Evolutionary conservation across 2,797 vertebrate genomes (phyloP), one percentile per base, ranked within the genome.

Genomic region (Malurus splendens): DNA sequence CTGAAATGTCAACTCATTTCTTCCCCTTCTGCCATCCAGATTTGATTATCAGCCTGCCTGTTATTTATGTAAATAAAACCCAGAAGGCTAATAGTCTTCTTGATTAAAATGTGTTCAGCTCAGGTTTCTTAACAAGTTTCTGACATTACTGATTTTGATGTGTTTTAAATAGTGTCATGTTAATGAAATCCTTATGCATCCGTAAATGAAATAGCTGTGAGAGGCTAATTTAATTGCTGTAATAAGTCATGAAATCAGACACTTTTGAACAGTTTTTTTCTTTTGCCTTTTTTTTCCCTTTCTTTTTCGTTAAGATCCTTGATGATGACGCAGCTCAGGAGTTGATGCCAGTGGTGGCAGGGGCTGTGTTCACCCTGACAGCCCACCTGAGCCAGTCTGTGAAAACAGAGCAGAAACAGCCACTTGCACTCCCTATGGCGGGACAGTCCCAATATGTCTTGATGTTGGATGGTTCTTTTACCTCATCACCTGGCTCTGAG

Each of bases 311-410:
- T 78, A 90, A 99, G 99, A 98, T 99, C 27, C 97, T 99, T 44
- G 98, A 98, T 67, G 99, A 99, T 32, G 98, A 99, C 62, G 98
- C 98, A 42, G 98, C 99, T 9, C 98, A 98, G 66, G 99, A 99
- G 86, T 84, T 99, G 93, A 99, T 99, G 99, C 98, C 99, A 0
- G 98, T 99, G 32, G 98, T 99, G 19, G 99, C 99, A 0, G 99
- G 99, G 14, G 98, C 98, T 1, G 99, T 99, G 86, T 99, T 99
- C 95, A 99, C 99, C 2, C 96, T 99, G 89, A 99, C 98, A 0
- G 99, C 98, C 59, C 98, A 99, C 82, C 98, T 99, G 59, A 99
- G 99, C 96, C 99, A 99, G 59, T 98, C 98, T 0, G 98, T 99
- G 51, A 97, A 98, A 89, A 98, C 98, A 0, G 99, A 99, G 87